Conservation (phyloP, 2,113 vertebrate genomes). For the Bagarius yarrelli region DNA sequence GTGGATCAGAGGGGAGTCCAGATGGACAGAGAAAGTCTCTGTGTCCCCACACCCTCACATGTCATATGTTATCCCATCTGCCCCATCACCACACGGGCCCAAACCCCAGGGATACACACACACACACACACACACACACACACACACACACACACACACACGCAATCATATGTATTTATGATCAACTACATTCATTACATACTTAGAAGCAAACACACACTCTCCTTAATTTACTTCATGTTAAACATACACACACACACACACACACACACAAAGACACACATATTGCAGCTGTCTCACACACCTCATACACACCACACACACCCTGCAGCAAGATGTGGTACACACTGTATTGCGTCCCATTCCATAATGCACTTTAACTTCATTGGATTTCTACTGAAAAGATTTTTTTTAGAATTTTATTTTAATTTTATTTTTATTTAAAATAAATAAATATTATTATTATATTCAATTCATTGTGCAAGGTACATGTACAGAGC, state of each 20-base stretch:
- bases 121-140: slow-evolving; percentile 37
- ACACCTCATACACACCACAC: slow-evolving; percentile 25
- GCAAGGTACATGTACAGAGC: too few species aligned
- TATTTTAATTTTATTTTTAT: neutral
- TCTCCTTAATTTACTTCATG: too few species aligned
- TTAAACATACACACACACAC: slow-evolving; percentile 41
- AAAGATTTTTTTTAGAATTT: too few species aligned
- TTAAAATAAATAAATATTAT: too few species aligned
- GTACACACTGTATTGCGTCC: neutral
- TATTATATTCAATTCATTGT: too few species aligned
- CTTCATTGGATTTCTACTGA: neutral
- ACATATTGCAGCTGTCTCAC: slow-evolving; percentile 51
- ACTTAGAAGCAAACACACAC: slow-evolving; percentile 12
- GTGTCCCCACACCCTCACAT: slow-evolving; percentile 68
- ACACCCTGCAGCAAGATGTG: neutral
- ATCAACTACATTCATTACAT: slow-evolving; percentile 23
- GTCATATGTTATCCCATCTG: slow-evolving; percentile 84
- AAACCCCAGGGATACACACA: slow-evolving; percentile 66
- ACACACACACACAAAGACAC: slow-evolving; percentile 14
- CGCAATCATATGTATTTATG: slow-evolving; percentile 12
- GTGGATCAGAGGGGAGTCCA: slow-evolving; percentile 75
- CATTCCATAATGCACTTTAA: neutral
- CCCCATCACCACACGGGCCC: slow-evolving; percentile 72
- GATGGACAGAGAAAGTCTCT: slow-evolving; percentile 71
- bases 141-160: slow-evolving; percentile 39